Percentiles rank a stretch among this genome's conserved stretches.
These are phyloP conservation scores for Sander vitreus DNA, from an alignment of 2,113 vertebrate species.

Conservation along the genomic window DNA sequence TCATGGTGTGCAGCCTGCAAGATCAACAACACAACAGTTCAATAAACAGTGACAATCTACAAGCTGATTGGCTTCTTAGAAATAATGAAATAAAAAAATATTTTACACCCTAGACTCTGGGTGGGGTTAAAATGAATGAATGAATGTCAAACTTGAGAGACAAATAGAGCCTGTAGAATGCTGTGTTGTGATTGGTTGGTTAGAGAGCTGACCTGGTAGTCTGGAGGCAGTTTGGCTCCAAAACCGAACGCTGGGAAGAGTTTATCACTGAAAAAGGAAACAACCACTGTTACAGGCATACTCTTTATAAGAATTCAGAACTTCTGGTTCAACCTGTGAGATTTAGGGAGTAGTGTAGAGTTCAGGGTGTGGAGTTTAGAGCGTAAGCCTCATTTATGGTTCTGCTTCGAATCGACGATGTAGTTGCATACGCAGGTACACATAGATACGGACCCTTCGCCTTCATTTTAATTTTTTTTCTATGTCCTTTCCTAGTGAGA, in stretches of 20 bases:
- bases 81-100: not conserved
- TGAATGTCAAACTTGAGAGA: not conserved
- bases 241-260: slow-evolving; percentile 95
- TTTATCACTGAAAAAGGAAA: slow-evolving; percentile 87
- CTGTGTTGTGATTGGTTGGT: slow-evolving; percentile 2
- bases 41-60: not conserved
- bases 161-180: not conserved
- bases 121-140: not conserved
- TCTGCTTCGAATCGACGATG: too few relatives aligned
- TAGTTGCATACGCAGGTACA: too few relatives aligned
- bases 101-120: not conserved
- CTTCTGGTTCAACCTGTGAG: not conserved
- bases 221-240: slow-evolving; percentile 93
- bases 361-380: not conserved
- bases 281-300: not conserved
- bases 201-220: slow-evolving; percentile 86
- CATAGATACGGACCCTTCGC: too few relatives aligned
- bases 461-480: too few relatives aligned
- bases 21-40: slow-evolving; percentile 27
- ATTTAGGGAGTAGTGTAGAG: too few relatives aligned
- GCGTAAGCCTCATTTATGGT: too few relatives aligned
- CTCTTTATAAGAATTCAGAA: not conserved
- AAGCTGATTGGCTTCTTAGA: not conserved
- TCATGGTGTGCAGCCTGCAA: slow-evolving; percentile 90
- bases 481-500: too few relatives aligned